Evolutionary conservation across 2,113 vertebrate species (phyloP).

Genomic region (Salvelinus alpinus): DNA sequence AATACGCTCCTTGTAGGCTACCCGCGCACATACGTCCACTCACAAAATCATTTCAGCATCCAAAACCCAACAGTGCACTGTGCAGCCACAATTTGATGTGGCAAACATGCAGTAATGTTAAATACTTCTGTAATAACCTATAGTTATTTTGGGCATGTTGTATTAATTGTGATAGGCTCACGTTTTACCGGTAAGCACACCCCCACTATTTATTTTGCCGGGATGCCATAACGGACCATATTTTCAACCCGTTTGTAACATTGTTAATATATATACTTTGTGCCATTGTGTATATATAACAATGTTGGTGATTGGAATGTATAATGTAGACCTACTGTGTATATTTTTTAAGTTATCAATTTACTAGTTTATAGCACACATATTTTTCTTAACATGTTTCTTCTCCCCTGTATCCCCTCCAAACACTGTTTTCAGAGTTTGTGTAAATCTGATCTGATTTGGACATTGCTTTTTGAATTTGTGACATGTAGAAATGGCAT

Average conservation of each 20-base stretch:
- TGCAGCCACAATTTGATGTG: too few relatives aligned
- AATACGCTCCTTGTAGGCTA: too few relatives aligned
- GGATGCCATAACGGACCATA: too few relatives aligned
- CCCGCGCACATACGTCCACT: too few relatives aligned
- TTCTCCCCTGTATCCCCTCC: background rate
- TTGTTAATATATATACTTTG: conserved; percentile 1
- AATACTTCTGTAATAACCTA: too few relatives aligned
- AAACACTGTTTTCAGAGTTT: background rate
- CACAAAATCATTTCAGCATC: too few relatives aligned
- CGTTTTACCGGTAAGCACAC: too few relatives aligned
- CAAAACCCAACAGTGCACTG: too few relatives aligned
- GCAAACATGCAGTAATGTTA: too few relatives aligned
- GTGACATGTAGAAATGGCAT: background rate
- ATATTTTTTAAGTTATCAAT: background rate
- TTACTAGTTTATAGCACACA: background rate
- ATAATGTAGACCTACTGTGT: background rate
- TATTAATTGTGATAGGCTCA: too few relatives aligned
- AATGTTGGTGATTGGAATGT: conserved; percentile 3
- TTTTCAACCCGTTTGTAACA: background rate
- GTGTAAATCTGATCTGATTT: background rate
- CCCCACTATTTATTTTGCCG: too few relatives aligned
- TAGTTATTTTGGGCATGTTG: too few relatives aligned
- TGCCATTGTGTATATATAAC: conserved; percentile 5
- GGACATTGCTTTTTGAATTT: background rate
- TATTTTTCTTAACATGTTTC: background rate